These are phyloP conservation scores for Psammodynastes pulverulentus DNA, from an alignment of 2,113 vertebrate species.

Conservation along the genomic window DNA sequence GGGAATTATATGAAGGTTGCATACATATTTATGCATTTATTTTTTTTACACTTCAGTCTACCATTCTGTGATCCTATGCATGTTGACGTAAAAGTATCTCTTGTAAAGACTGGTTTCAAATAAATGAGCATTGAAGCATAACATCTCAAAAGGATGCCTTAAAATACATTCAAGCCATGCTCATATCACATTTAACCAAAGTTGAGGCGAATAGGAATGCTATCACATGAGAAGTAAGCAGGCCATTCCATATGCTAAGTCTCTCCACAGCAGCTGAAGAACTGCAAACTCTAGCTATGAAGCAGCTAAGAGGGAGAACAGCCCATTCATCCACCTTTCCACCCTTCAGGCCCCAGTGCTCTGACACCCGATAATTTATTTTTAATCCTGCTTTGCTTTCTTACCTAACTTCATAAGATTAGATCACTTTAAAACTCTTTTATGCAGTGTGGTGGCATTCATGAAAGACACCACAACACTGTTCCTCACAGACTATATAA, in stretches of 20 bases:
- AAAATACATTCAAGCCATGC: neutral
- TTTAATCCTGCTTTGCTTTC: neutral
- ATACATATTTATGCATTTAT: neutral
- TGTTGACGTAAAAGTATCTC: neutral
- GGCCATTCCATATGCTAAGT: neutral
- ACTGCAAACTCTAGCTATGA: neutral
- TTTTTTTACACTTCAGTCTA: neutral
- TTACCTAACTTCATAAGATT: slow-evolving; percentile 49
- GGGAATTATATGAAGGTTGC: neutral
- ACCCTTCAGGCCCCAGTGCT: neutral
- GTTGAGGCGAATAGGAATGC: too few relatives aligned
- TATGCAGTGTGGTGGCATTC: neutral
- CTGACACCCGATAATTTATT: neutral
- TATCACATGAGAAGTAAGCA: neutral
- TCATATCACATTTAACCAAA: neutral
- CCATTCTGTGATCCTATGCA: neutral
- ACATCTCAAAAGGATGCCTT: too few relatives aligned
- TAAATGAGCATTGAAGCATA: neutral
- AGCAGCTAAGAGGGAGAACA: neutral
- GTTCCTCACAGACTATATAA: slow-evolving; percentile 65
- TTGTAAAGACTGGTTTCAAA: neutral
- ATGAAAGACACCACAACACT: neutral
- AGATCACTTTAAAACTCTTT: slow-evolving; percentile 59
- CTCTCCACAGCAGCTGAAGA: neutral
- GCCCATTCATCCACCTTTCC: neutral